Conservation (phyloP, 2,797 vertebrate species). For the Eulemur mongoz region DNA sequence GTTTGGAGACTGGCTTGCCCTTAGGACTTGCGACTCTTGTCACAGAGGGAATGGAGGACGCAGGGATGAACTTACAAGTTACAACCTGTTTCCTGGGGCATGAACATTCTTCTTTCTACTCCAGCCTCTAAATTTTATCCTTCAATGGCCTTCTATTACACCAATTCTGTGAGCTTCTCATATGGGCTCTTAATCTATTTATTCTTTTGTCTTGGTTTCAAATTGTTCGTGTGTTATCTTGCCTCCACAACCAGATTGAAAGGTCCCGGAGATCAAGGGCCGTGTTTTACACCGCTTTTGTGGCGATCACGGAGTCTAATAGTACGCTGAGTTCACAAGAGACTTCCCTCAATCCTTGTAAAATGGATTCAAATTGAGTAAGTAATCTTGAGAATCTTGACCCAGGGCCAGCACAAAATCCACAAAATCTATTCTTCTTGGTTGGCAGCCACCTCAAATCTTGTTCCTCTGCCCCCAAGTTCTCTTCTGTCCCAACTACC, state of each 20-base stretch:
- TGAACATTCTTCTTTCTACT: constrained; percentile 25
- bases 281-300: constrained; percentile 32
- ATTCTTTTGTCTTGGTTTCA: constrained; percentile 55
- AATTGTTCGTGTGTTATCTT: constrained; percentile 38
- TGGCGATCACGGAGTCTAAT: constrained; percentile 16
- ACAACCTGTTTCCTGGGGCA: constrained; percentile 58
- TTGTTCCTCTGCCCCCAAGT: neutral
- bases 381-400: constrained; percentile 31
- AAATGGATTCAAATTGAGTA: constrained; percentile 13
- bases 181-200: constrained; percentile 16
- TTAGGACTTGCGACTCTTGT: neutral
- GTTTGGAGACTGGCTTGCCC: neutral
- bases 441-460: neutral
- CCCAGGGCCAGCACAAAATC: neutral
- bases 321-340: neutral
- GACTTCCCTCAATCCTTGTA: neutral
- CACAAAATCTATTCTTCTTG: neutral
- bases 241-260: constrained; percentile 3
- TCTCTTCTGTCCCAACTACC: neutral
- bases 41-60: neutral
- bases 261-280: constrained; percentile 44
- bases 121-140: constrained; percentile 26
- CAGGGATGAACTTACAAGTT: neutral
- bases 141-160: constrained; percentile 13
- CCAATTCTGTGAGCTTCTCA: constrained; percentile 15